Evolutionary conservation across 1,140 invertebrate species (phyloP).

Genomic region (Trichogramma pretiosum): DNA sequence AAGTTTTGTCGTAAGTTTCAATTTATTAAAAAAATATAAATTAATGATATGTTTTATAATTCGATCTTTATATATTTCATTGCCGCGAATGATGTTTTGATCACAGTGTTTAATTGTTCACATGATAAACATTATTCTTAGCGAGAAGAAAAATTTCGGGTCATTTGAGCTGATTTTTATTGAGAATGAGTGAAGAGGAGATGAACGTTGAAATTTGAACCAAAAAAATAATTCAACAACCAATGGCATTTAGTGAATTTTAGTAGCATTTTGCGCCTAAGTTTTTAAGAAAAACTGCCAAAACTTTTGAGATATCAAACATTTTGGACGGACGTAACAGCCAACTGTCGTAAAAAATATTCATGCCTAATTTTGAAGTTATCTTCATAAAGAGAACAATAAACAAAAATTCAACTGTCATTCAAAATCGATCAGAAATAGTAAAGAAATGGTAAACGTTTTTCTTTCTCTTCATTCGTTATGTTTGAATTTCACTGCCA

Average conservation of each 20-base stretch:
- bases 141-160: too few relatives aligned
- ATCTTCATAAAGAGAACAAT: not conserved
- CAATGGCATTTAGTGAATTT: not conserved
- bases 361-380: not conserved
- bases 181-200: constrained; percentile 39
- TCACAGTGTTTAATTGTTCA: too few relatives aligned
- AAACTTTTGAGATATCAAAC: too few relatives aligned
- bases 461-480: constrained; percentile 38
- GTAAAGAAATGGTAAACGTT: not conserved
- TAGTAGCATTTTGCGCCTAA: too few relatives aligned
- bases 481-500: constrained; percentile 45
- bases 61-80: too few relatives aligned
- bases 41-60: too few relatives aligned
- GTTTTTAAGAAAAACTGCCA: constrained; percentile 11
- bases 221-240: not conserved
- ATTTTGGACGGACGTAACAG: not conserved
- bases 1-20: too few relatives aligned
- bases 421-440: too few relatives aligned
- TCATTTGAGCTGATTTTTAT: constrained; percentile 39
- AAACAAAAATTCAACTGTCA: not conserved
- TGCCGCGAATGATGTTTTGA: too few relatives aligned
- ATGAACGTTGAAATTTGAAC: not conserved
- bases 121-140: constrained; percentile 10
- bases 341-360: too few relatives aligned
- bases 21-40: too few relatives aligned